Evolutionary conservation across 2,888 invertebrate species (phyloP), one percentile per base, ranked within the genome.

Genomic region (Ametastegia equiseti): DNA sequence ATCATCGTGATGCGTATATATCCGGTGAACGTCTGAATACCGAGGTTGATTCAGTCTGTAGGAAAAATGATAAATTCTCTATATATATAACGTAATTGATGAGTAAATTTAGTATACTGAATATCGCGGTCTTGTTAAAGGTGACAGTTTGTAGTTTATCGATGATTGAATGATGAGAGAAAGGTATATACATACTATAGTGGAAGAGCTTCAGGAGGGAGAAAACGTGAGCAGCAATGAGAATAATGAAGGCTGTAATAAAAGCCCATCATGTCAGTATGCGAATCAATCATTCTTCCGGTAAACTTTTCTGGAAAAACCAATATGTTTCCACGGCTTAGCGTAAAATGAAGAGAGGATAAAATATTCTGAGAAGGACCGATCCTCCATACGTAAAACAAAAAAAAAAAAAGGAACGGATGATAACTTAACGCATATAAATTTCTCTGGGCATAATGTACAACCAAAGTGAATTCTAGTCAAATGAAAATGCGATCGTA

Each of bases 241-340:
- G 6, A 30, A 60, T 30, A 60, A 27, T 27, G 27, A 3, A 60
- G 13, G 13, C 27, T 23, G 60, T 60, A 60, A 60, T 60, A 30
- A 60, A 30, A 60, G 15, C 13, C 30, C 15, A 27, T 30, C 19
- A 4, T n/a, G 19, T 39, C n/a, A 39, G 67, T 36, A 36, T 39
- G 19, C 19, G 23, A 11, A 67, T 67, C 67, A 67, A 67, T 67
- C 67, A 67, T 67, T 67, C 67, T 23, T 39, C n/a, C 7, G 39
- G 67, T 39, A 67, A 39, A 67, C 23, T 67, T 67, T 67, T 39
- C 67, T 11, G 27, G 19, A 19, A 67, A 54, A 39, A 67, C 39
- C 19, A 39, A 36, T 36, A 67, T n/a, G 23, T 39, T 39, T 39
- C n/a, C 11, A 39, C 36, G 36, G 67, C 19, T 67, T 39, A 60